These are phyloP conservation scores for Pterostichus niger DNA, from an alignment of 2,888 invertebrate species.

Conservation along the genomic window DNA sequence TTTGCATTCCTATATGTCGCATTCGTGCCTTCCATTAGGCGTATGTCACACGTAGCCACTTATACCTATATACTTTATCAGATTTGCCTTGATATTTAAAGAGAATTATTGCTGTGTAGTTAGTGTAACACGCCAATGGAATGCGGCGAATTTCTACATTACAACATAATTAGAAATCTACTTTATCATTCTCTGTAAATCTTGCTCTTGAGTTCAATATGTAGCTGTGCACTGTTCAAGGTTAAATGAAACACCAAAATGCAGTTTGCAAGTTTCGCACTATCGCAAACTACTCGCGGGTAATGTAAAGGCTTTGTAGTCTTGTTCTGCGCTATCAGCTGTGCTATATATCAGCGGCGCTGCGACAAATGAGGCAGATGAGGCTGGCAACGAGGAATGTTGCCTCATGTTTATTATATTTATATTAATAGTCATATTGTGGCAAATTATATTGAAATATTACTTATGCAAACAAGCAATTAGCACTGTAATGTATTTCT, in stretches of 20 bases:
- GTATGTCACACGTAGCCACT: conserved; percentile 38
- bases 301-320: conserved; percentile 29
- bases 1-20: conserved; percentile 7
- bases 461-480: not conserved
- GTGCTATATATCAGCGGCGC: not conserved
- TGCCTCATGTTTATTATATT: not conserved
- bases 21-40: conserved; percentile 24
- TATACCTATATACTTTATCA: conserved; percentile 44
- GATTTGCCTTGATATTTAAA: conserved; percentile 62
- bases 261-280: conserved; percentile 25
- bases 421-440: not conserved
- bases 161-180: conserved; percentile 55
- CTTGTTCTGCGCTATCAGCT: conserved; percentile 27
- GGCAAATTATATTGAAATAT: not conserved
- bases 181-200: conserved; percentile 19
- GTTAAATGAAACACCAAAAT: conserved; percentile 25
- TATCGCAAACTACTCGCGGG: conserved; percentile 18
- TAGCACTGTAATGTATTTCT: not conserved
- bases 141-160: conserved; percentile 35
- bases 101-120: conserved; percentile 53
- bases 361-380: conserved; percentile 10
- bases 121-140: conserved; percentile 40
- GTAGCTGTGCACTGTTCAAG: conserved; percentile 11
- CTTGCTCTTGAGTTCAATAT: conserved; percentile 23
- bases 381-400: not conserved